Conservation (phyloP, 92 coral and sea anemone genomes). For the Phenganax stokvisi region DNA sequence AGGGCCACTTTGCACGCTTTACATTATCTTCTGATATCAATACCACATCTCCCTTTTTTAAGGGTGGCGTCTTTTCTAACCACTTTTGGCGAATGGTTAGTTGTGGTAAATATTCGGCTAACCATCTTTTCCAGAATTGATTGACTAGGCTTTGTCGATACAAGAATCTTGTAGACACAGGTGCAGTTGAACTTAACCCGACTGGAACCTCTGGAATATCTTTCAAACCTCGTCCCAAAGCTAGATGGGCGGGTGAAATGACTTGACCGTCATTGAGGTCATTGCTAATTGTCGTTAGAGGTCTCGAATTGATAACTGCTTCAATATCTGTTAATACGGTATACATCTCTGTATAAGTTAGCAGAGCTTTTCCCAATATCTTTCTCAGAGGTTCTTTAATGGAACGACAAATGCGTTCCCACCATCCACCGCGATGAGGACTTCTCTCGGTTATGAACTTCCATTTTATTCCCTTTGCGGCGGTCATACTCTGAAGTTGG, state of each 20-base stretch:
- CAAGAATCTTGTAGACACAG: slow-evolving; percentile 12
- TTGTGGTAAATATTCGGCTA: slow-evolving; percentile 27
- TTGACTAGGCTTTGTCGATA: slow-evolving; percentile 37
- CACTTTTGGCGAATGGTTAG: slow-evolving; percentile 41
- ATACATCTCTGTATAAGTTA: slow-evolving; percentile 30
- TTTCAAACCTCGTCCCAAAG: slow-evolving; percentile 42
- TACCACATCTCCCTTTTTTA: slow-evolving; percentile 34
- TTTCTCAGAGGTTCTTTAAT: slow-evolving; percentile 32
- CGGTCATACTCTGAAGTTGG: slow-evolving; percentile 11
- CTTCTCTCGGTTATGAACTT: slow-evolving; percentile 41
- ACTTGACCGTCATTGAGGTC: slow-evolving; percentile 32
- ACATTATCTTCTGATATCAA: slow-evolving; percentile 25
- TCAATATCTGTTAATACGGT: slow-evolving; percentile 44
- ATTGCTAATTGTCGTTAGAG: slow-evolving; percentile 33
- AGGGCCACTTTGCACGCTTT: not conserved
- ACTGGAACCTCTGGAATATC: slow-evolving; percentile 28
- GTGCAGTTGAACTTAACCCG: not conserved
- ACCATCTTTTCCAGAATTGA: slow-evolving; percentile 39
- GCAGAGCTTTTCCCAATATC: slow-evolving; percentile 32
- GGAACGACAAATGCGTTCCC: too few species aligned
- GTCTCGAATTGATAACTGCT: slow-evolving; percentile 42
- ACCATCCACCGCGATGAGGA: slow-evolving; percentile 21
- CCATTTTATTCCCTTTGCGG: slow-evolving; percentile 41
- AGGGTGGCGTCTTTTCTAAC: slow-evolving; percentile 11
- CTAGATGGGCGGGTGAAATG: slow-evolving; percentile 47